phyloP scores from a whole-genome alignment of 2,888 invertebrate species.

The Andrena flavipes region DNA sequence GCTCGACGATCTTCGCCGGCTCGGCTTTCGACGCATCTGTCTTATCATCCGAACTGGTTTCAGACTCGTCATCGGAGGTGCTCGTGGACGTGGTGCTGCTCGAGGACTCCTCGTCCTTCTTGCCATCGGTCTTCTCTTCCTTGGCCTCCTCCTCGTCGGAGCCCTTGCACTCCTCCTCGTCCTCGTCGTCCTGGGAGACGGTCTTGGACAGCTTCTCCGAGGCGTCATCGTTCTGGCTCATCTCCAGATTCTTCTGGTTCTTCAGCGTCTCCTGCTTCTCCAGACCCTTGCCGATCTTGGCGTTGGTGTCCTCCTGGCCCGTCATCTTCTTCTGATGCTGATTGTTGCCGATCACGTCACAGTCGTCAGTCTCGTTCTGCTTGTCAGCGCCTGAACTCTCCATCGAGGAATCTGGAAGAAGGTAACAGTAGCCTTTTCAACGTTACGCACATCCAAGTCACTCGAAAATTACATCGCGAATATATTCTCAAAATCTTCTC shows the following conservation, averaged over 20 bases:
- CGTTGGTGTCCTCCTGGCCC: conserved; percentile 56
- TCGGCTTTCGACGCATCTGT: conserved; percentile 78
- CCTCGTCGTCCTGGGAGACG: conserved; percentile 66
- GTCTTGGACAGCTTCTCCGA: conserved; percentile 55
- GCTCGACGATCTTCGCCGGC: conserved; percentile 34
- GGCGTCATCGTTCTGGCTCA: conserved; percentile 42
- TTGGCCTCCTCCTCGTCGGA: conserved; percentile 67
- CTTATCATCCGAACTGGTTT: conserved; percentile 82
- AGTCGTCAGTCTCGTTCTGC: conserved; percentile 78
- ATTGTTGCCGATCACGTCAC: conserved; percentile 73
- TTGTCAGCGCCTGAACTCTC: conserved; percentile 79
- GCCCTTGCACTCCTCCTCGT: conserved; percentile 71
- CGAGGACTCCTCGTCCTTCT: conserved; percentile 78
- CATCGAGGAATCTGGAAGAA: conserved; percentile 78
- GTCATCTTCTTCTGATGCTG: conserved; percentile 63
- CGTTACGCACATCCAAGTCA: not conserved
- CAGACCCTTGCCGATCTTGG: conserved; percentile 49
- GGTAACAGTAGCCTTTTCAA: not conserved
- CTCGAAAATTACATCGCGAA: not conserved
- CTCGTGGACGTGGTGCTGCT: conserved; percentile 78
- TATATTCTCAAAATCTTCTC: not conserved
- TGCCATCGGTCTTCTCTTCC: conserved; percentile 67
- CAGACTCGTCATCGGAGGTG: conserved; percentile 82
- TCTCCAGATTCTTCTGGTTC: conserved; percentile 71
- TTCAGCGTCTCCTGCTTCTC: conserved; percentile 66